Conservation (phyloP, 2,888 invertebrate genomes). For the Strigamia transsilvanica region DNA sequence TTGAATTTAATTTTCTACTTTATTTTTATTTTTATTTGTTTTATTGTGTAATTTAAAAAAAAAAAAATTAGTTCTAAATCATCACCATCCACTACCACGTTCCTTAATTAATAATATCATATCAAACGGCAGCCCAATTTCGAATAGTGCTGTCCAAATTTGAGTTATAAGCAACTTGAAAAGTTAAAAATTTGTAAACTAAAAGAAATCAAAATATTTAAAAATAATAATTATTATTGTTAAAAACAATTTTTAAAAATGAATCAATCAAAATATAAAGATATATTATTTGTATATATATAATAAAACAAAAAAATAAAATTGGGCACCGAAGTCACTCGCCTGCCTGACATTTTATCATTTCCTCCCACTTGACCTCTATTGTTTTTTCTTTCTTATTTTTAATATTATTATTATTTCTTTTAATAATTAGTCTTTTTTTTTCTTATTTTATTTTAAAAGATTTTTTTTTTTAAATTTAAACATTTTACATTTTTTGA, state of each 20-base stretch:
- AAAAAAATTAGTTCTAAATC: not conserved
- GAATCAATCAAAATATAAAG: not conserved
- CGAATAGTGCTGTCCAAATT: slow-evolving; percentile 34
- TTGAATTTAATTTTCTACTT: not conserved
- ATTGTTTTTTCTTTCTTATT: not conserved
- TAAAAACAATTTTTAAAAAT: not conserved
- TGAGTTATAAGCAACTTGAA: not conserved
- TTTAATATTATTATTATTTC: slow-evolving; percentile 24
- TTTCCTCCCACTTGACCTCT: slow-evolving; percentile 30
- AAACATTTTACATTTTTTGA: slow-evolving; percentile 28
- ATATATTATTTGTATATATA: not conserved
- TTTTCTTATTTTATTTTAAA: slow-evolving; percentile 16
- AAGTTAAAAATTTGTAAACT: not conserved
- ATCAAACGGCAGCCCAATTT: slow-evolving; percentile 46
- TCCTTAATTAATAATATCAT: slow-evolving; percentile 32
- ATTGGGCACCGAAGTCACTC: slow-evolving; percentile 49
- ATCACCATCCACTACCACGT: slow-evolving; percentile 35
- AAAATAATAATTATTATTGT: not conserved
- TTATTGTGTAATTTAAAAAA: slow-evolving; percentile 8
- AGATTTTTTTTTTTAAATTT: slow-evolving; percentile 11
- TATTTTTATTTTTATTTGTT: not conserved
- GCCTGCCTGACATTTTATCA: slow-evolving; percentile 46
- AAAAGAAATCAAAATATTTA: not conserved
- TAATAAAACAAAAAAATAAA: slow-evolving; percentile 9
- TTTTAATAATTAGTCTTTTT: slow-evolving; percentile 15